Evolutionary conservation across 2,888 invertebrate species (phyloP), one percentile per base, ranked within the genome.

Genomic region (Calliscelio sp.): DNA sequence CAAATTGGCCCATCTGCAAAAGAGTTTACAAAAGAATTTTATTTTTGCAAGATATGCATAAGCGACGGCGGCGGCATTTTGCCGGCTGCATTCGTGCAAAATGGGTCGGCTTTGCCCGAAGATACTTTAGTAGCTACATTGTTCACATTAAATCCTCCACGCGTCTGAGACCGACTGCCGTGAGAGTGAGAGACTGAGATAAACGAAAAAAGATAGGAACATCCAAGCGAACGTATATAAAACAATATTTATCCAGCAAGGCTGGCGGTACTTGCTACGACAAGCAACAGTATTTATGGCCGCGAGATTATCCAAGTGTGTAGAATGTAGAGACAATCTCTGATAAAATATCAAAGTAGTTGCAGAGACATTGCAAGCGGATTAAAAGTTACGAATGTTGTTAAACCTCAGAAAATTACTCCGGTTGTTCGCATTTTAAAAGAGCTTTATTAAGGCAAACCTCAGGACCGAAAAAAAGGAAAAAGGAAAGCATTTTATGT

Each of bases 401-500:
- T 32, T 59, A 61, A 70, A 70, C 61, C 61, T 41, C 41, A 38
- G 70, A 81, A 80, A 82, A 78, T 75, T 75, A 70, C 65, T 38
- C 46, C 28, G 57, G 70, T 66, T 73, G 70, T 53, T 79, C 66
- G 68, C 73, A 57, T 63, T 80, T 66, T 75, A 71, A 84, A 80
- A 77, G 77, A 75, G 70, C 59, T 84, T 80, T 77, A 84, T 84
- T 84, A 84, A 80, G 71, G 61, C 71, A 63, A 66, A 80, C 59
- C 51, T 71, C 66, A n/a, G n/a, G n/a, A n/a, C n/a, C n/a, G n/a
- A n/a, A n/a, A n/a, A n/a, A n/a, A n/a, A n/a, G n/a, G n/a, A n/a
- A n/a, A n/a, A n/a, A n/a, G n/a, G n/a, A n/a, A n/a, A n/a, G n/a
- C n/a, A n/a, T n/a, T n/a, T n/a, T n/a, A n/a, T n/a, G n/a, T n/a